Evolutionary conservation across 1,140 invertebrate species (phyloP).

Genomic region (Pantala flavescens): DNA sequence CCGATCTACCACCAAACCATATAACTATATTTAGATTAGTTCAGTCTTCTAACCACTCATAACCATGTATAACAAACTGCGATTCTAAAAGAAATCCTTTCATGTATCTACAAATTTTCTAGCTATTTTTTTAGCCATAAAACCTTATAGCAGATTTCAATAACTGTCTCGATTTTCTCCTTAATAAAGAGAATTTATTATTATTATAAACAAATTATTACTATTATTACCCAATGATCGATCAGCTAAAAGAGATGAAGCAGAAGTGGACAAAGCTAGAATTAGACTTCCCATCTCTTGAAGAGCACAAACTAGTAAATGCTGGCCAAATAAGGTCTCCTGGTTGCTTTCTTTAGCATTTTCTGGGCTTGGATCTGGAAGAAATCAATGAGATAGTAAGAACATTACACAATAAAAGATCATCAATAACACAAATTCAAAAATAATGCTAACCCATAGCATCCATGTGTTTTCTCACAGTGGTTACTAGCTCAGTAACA

Average conservation of each 20-base stretch:
- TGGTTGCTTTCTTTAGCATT: conserved; percentile 76
- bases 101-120: too few relatives aligned
- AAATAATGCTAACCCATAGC: conserved; percentile 51
- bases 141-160: too few relatives aligned
- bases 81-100: too few relatives aligned
- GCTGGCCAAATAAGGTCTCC: conserved; percentile 86
- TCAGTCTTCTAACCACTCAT: too few relatives aligned
- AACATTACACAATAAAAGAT: conserved; percentile 17
- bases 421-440: not conserved
- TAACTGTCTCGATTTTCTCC: too few relatives aligned
- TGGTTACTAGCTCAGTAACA: conserved; percentile 85
- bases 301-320: conserved; percentile 85
- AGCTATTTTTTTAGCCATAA: too few relatives aligned
- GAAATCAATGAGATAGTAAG: not conserved
- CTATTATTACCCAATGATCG: conserved; percentile 51
- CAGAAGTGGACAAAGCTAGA: conserved; percentile 80
- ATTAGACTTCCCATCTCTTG: conserved; percentile 83
- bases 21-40: too few relatives aligned
- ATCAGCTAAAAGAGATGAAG: conserved; percentile 77
- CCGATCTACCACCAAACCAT: too few relatives aligned
- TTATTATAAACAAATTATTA: not conserved
- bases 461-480: conserved; percentile 91
- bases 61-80: too few relatives aligned
- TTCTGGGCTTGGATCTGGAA: conserved; percentile 70
- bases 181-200: too few relatives aligned